These are phyloP conservation scores for Pongo abelii DNA, from an alignment of 2,113 vertebrate species.

Conservation along the genomic window DNA sequence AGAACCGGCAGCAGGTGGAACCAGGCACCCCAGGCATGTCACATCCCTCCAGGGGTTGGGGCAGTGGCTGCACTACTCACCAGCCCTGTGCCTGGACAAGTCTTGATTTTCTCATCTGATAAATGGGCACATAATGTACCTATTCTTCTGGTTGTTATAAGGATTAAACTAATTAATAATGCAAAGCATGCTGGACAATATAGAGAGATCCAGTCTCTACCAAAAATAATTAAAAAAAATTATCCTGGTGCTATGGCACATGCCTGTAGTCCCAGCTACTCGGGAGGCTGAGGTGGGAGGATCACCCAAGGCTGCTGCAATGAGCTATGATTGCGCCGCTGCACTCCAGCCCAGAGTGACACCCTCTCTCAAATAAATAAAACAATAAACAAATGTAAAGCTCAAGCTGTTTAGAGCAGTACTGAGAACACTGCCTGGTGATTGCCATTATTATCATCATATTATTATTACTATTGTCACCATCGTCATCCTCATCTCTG, in stretches of 20 bases:
- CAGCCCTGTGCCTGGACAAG: neutral
- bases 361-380: too few species aligned
- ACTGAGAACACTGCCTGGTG: neutral
- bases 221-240: too few species aligned
- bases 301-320: too few species aligned
- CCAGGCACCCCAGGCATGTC: fast-evolving
- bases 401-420: too few species aligned
- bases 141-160: fast-evolving
- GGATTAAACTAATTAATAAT: neutral
- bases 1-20: neutral
- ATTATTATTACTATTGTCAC: fast-evolving
- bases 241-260: too few species aligned
- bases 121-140: neutral
- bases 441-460: fast-evolving
- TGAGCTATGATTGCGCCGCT: too few species aligned
- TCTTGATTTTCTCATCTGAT: neutral
- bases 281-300: too few species aligned
- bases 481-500: neutral
- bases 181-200: too few species aligned
- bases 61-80: neutral
- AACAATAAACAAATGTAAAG: neutral
- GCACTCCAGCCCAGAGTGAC: too few species aligned
- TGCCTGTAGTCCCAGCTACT: too few species aligned
- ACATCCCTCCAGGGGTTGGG: fast-evolving
- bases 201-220: too few species aligned